Evolutionary conservation across 2,888 invertebrate species (phyloP).

Genomic region (Eucriotettix oculatus): DNA sequence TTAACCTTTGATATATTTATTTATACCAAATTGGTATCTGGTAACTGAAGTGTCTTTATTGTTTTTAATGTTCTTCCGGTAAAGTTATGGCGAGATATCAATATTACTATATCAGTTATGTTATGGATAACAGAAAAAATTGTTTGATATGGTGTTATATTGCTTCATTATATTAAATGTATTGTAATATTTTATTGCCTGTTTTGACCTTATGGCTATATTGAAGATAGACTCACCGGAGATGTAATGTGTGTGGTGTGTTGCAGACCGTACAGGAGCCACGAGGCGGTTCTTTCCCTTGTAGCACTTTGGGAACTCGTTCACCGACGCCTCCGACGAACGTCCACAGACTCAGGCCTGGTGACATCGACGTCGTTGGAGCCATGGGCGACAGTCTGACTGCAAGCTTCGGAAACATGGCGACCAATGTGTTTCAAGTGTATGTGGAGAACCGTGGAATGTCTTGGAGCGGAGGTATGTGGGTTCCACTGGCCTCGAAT

Average conservation of each 20-base stretch:
- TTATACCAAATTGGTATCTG: too few species aligned
- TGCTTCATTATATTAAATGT: too few species aligned
- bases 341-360: conserved; percentile 40
- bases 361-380: conserved; percentile 41
- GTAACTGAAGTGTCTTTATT: too few species aligned
- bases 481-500: background rate
- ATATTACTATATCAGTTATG: too few species aligned
- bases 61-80: too few species aligned
- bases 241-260: background rate
- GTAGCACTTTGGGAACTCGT: conserved; percentile 15
- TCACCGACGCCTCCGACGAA: conserved; percentile 26
- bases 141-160: too few species aligned
- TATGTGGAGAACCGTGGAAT: conserved; percentile 30
- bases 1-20: too few species aligned
- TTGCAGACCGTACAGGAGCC: background rate
- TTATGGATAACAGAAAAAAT: too few species aligned
- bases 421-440: conserved; percentile 27
- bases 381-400: conserved; percentile 44
- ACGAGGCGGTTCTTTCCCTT: background rate
- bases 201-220: too few species aligned
- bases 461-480: conserved; percentile 29
- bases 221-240: too few species aligned
- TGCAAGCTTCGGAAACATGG: conserved; percentile 36
- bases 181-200: too few species aligned
- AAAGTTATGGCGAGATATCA: too few species aligned